A percentile compares a stretch with the other conserved stretches of the same genome.
Conservation (phyloP, 2,888 invertebrate genomes). For the Mayetiola destructor region DNA sequence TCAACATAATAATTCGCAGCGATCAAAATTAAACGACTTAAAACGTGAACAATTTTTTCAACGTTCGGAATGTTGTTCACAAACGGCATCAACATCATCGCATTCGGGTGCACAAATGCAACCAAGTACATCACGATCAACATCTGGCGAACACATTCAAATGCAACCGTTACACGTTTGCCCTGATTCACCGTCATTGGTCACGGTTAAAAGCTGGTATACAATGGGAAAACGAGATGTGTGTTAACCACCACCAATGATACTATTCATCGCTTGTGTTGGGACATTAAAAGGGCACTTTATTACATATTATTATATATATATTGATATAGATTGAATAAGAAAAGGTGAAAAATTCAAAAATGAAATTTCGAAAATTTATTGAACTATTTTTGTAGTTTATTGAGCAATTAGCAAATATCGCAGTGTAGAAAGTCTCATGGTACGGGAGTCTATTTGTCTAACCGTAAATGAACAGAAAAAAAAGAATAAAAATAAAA, state of each 20-base stretch:
- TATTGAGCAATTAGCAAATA: not conserved
- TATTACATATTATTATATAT: not conserved
- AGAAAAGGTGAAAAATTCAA: not conserved
- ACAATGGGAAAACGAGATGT: conserved; percentile 36
- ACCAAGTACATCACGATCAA: not conserved
- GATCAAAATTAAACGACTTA: not conserved
- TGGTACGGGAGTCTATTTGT: not conserved
- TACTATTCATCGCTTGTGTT: not conserved
- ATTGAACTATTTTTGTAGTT: not conserved
- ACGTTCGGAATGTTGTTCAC: not conserved
- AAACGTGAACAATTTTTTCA: not conserved
- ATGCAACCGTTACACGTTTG: conserved; percentile 16
- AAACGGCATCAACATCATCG: not conserved
- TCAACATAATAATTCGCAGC: not conserved
- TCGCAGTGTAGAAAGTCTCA: too few species aligned
- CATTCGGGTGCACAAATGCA: not conserved
- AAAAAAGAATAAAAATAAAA: not conserved
- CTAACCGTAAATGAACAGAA: not conserved
- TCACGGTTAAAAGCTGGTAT: conserved; percentile 35
- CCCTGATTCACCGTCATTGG: conserved; percentile 34
- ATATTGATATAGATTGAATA: not conserved
- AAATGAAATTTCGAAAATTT: not conserved
- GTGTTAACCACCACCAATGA: conserved; percentile 30
- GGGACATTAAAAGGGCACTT: not conserved
- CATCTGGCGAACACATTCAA: conserved; percentile 8